Base-by-base conservation (phyloP, 2,113 vertebrate species). In the Prietella phreatophila region DNA sequence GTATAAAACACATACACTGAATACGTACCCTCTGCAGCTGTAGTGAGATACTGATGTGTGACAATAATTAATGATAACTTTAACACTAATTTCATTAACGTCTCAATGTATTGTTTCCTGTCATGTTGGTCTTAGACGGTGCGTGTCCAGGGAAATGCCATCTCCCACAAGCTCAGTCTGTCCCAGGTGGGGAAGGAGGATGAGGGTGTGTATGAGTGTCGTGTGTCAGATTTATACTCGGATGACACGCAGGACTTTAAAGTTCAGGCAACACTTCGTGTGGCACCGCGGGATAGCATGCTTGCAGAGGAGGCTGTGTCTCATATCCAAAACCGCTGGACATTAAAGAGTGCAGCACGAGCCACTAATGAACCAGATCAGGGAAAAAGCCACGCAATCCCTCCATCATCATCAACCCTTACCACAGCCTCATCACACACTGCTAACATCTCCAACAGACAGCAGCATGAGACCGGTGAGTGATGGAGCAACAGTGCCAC, bases 71-170 rank as follows among this genome's bases (percentile, higher is more conserved):
- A 39, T 36, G 17, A 13, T 36, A 1, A 60, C 0, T 56, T 30
- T 56, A 80, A 80, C 15, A 30, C 2, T 50, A 20, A 42, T 22
- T 0, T 22, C 67, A 71, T 71, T 33, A 71, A 71, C 1, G 2
- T 71, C 10, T 47, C 39, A 8, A 27, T 53, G 1, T 36, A 10
- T 33, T 39, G n/a, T 84, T 42, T 85, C 1, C 11, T 60, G 55
- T 60, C 58, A 0, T 85, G 20, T 82, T 27, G 27, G 15, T 47
- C 14, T 75, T 95, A 98, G 97, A 97, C 97, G 39, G 97, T 98
- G 88, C 96, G 97, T 17, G 97, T 98, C 81, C 97, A 98, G 91
- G 97, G 97, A 90, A 98, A 97, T 4, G 97, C 97, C 95, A 98
- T 99, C 92, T 98, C 97, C 27, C 97, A 99, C 92, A 94, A 96